Conservation (phyloP, 1,140 invertebrate species). For the Himalopsyche phryganea region DNA sequence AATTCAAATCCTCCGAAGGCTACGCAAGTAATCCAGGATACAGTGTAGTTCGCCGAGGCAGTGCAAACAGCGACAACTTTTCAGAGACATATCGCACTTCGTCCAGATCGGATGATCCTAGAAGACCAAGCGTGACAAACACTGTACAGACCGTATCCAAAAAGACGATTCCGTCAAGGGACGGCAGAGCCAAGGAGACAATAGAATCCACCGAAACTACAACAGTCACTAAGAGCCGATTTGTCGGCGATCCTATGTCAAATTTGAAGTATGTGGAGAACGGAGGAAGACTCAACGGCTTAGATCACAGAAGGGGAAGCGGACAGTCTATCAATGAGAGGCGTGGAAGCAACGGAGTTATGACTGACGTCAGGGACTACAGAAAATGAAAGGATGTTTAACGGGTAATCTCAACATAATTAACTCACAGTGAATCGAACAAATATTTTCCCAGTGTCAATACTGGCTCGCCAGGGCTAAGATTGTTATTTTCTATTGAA, state of each 20-base stretch:
- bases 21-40: slow-evolving; percentile 40
- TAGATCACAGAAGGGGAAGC: slow-evolving; percentile 44
- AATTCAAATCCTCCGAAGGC: slow-evolving; percentile 45
- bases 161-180: slow-evolving; percentile 60
- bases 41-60: slow-evolving; percentile 54
- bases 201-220: slow-evolving; percentile 66
- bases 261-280: slow-evolving; percentile 52
- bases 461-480: neutral
- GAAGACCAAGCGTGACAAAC: slow-evolving; percentile 61
- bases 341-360: slow-evolving; percentile 49
- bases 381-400: slow-evolving; percentile 26
- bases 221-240: slow-evolving; percentile 62
- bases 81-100: slow-evolving; percentile 66
- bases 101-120: slow-evolving; percentile 61
- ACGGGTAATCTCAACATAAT: slow-evolving; percentile 4
- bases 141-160: slow-evolving; percentile 65
- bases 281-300: slow-evolving; percentile 44
- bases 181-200: slow-evolving; percentile 59
- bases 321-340: slow-evolving; percentile 42
- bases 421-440: slow-evolving; percentile 24
- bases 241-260: slow-evolving; percentile 47
- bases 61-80: slow-evolving; percentile 64
- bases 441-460: slow-evolving; percentile 19
- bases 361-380: slow-evolving; percentile 50
- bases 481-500: too few species aligned